A percentile compares a stretch with the other conserved stretches of the same genome.
Conservation (phyloP, 2,113 vertebrate species). For the Sinosuthora webbiana region DNA sequence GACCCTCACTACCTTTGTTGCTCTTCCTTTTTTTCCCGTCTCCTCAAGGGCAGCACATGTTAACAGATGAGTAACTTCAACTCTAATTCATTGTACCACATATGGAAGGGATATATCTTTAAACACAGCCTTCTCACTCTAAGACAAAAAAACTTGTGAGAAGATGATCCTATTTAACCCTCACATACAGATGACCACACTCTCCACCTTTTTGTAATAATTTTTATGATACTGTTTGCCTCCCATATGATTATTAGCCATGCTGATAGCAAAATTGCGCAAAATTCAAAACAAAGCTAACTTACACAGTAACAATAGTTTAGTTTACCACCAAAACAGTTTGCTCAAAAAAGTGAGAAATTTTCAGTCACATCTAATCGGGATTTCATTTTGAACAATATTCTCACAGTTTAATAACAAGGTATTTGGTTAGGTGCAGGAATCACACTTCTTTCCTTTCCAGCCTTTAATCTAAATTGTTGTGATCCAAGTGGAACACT, state of each 20-base stretch:
- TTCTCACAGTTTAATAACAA: neutral
- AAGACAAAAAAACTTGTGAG: neutral
- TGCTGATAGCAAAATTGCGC: neutral
- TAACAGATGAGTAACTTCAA: neutral
- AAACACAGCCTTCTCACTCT: neutral
- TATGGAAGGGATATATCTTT: neutral
- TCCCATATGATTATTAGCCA: neutral
- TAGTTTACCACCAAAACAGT: neutral
- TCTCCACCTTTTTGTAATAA: neutral
- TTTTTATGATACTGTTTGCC: neutral
- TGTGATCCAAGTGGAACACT: neutral
- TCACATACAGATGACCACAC: neutral
- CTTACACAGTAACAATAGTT: neutral
- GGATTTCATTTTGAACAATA: neutral
- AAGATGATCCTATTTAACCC: neutral
- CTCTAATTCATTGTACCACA: neutral
- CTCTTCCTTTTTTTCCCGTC: neutral
- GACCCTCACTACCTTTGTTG: neutral
- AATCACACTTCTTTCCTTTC: neutral
- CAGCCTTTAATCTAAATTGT: neutral
- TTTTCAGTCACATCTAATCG: neutral
- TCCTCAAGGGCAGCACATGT: neutral
- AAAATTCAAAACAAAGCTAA: neutral
- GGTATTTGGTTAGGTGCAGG: neutral
- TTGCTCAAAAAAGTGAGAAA: neutral